These are phyloP conservation scores for Steatocranus sp. DNA, from an alignment of 2,797 vertebrate genomes.

Conservation along the genomic window DNA sequence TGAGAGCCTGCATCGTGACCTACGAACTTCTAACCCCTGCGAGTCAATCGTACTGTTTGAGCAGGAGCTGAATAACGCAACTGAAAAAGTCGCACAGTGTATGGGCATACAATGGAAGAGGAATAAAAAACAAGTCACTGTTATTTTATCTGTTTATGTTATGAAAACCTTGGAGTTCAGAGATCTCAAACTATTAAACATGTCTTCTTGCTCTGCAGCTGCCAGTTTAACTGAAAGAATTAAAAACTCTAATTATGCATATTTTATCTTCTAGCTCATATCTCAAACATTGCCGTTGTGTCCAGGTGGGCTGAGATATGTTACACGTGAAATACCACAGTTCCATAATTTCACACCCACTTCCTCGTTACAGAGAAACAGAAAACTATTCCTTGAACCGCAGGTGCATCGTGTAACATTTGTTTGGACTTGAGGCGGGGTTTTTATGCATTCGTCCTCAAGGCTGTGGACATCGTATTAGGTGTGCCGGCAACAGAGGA, in stretches of 20 bases:
- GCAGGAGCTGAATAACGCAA: not conserved
- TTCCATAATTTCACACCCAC: not conserved
- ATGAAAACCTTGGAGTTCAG: not conserved
- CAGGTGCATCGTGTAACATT: not conserved
- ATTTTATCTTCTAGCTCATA: not conserved
- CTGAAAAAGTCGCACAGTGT: not conserved
- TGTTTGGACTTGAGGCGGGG: constrained; percentile 18
- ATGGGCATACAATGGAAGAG: no score
- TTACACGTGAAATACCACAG: not conserved
- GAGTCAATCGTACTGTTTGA: fast-evolving
- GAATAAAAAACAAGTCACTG: not conserved
- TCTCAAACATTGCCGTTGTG: not conserved
- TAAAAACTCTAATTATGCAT: not conserved
- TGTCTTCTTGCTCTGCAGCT: not conserved
- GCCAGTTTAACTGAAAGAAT: not conserved
- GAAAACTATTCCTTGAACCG: not conserved
- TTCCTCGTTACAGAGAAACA: not conserved
- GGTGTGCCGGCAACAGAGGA: constrained; percentile 21
- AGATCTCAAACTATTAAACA: not conserved
- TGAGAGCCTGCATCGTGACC: not conserved
- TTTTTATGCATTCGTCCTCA: constrained; percentile 38
- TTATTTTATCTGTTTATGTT: not conserved
- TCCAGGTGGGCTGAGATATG: not conserved
- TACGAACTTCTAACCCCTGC: not conserved
- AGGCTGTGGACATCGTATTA: constrained; percentile 45